Evolutionary conservation across 2,113 vertebrate species (phyloP), one percentile per base, ranked within the genome.

Genomic region (Larimichthys crocea): DNA sequence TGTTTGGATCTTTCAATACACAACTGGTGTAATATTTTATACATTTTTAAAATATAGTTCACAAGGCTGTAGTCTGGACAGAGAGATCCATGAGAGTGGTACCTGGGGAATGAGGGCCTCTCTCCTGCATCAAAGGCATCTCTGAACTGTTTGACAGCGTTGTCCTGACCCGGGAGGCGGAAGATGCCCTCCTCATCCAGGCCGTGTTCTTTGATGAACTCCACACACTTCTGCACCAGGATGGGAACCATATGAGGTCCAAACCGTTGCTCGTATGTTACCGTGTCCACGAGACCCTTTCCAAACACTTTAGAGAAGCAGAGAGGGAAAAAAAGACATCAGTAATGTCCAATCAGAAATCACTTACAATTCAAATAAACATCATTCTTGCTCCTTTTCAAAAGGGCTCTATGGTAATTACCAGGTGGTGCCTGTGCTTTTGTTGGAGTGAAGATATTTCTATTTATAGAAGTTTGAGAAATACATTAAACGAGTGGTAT

Each of bases 141-240:
- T 80, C 97, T 92, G 91, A 99, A 96, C 90, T 97, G 95, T 74
- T 96, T 97, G 62, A 99, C 98, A 24, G 97, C 93, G 71, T 96
- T 99, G 91, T 99, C 98, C 83, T 99, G 98, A 15, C 98, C 98
- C 0, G 98, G 98, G 2, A 99, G 96, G 3, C 98, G 96, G 90
- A 99, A 99, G 88, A 99, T 97, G 2, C 98, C 98, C 87, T 99
- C 98, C 89, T 99, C 98, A 0, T 76, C 88, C 86, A 98, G 59
- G 0, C 97, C 98, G 0, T 96, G 96, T 56, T 97, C 95, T 24
- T 87, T 91, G 86, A 99, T 97, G 92, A 97, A 99, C 88, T 98
- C 97, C 0, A 95, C 91, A 7, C 98, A 97, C 72, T 97, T 97
- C 94, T 98, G 96, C 88, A 99, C 96, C 84, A 99, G 91, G 84